Conservation (phyloP, 2,888 invertebrate species). For the Sipha maydis region DNA sequence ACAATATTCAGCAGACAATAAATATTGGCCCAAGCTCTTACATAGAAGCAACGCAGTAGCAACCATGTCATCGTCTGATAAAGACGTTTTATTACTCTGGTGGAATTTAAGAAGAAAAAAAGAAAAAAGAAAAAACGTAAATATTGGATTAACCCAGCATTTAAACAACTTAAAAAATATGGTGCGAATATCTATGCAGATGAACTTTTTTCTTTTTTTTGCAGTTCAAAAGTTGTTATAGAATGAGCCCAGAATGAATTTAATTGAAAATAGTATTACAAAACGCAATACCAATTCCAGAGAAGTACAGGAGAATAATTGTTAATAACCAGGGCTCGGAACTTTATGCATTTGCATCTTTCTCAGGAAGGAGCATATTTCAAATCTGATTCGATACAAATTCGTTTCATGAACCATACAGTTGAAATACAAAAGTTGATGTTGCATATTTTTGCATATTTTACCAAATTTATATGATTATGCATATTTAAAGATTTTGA, state of each 20-base stretch:
- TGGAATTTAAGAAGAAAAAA: slow-evolving; percentile 15
- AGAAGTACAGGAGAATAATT: background rate
- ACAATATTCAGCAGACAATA: too few relatives aligned
- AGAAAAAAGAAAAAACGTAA: slow-evolving; percentile 37
- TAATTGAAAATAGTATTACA: slow-evolving; percentile 1
- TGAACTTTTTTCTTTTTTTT: slow-evolving; percentile 31
- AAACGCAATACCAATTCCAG: slow-evolving; percentile 1
- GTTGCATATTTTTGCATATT: too few relatives aligned
- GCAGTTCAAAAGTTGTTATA: slow-evolving; percentile 47
- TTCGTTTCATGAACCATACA: too few relatives aligned
- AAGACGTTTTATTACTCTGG: background rate
- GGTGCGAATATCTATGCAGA: slow-evolving; percentile 41
- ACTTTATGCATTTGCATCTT: too few relatives aligned
- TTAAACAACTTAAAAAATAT: slow-evolving; percentile 36
- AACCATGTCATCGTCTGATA: slow-evolving; percentile 7
- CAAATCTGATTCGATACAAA: too few relatives aligned
- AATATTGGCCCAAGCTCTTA: background rate
- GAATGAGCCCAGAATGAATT: slow-evolving; percentile 40
- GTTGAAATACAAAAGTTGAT: too few relatives aligned
- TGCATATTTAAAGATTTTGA: too few relatives aligned
- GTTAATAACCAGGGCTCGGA: too few relatives aligned
- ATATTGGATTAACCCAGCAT: slow-evolving; percentile 39
- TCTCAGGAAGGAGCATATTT: too few relatives aligned
- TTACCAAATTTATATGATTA: too few relatives aligned
- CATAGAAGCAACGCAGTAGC: slow-evolving; percentile 14